Percentiles rank a stretch among this genome's conserved stretches.
These are phyloP conservation scores for Crenuchus spilurus DNA, from an alignment of 2,797 vertebrate genomes.

Conservation along the genomic window DNA sequence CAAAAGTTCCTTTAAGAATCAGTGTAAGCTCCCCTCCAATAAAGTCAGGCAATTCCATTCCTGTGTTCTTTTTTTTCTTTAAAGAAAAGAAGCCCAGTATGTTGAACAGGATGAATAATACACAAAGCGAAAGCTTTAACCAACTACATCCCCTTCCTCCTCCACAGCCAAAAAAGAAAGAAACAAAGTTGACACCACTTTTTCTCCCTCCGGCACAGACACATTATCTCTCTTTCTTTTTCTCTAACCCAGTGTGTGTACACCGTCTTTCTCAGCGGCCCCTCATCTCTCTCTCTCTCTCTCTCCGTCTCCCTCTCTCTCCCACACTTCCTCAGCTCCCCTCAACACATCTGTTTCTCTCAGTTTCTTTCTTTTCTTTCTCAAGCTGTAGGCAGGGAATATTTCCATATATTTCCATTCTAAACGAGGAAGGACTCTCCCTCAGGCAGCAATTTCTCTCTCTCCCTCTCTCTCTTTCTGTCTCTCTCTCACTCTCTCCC, in stretches of 20 bases:
- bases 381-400: slow-evolving; percentile 41
- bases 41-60: neutral
- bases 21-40: slow-evolving; percentile 23
- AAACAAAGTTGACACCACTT: slow-evolving; percentile 54
- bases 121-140: slow-evolving; percentile 42
- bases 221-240: slow-evolving; percentile 57
- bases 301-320: slow-evolving; percentile 10
- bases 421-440: slow-evolving; percentile 51
- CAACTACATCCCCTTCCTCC: slow-evolving; percentile 45
- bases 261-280: slow-evolving; percentile 15
- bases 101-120: slow-evolving; percentile 54
- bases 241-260: slow-evolving; percentile 42
- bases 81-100: slow-evolving; percentile 38
- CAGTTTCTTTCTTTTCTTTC: slow-evolving; percentile 33
- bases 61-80: slow-evolving; percentile 6
- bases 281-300: neutral
- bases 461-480: slow-evolving; percentile 16
- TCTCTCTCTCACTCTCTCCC: slow-evolving; percentile 59
- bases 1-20: slow-evolving; percentile 13
- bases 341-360: slow-evolving; percentile 26
- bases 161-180: slow-evolving; percentile 47
- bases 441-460: slow-evolving; percentile 14
- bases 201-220: slow-evolving; percentile 73
- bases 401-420: slow-evolving; percentile 63
- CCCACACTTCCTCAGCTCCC: slow-evolving; percentile 9